Base-by-base conservation (phyloP, 2,888 invertebrate genomes). In the Drosophila multiciliata region DNA sequence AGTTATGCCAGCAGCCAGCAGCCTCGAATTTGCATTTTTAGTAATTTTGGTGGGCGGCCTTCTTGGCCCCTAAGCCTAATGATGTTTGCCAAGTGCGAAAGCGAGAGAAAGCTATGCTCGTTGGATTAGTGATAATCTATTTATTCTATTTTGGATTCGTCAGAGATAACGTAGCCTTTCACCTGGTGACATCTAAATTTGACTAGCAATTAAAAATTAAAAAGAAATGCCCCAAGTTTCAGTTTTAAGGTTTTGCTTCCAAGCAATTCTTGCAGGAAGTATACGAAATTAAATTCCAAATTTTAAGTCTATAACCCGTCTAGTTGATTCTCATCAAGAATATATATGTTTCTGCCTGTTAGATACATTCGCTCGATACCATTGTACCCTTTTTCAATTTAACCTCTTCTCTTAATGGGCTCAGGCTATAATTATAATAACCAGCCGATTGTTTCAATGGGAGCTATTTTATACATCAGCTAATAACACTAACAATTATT, bases 21-120 rank as follows among this genome's bases (percentile, higher is more conserved):
- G 15, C 7, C 50, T 20, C 32, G 6, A 57, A 57, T 70, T 67
- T 23, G 58, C 67, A 82, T 86, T 71, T 76, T 53, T 60, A 54
- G 62, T 29, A 5, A 20, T 45, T 45, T 20, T 45, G 45, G 60
- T 32, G 38, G 7, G 1, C 8, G 12, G 33, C 40, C 17, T 42
- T 40, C 36, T 15, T 45, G 45, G 53, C 11, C 17, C 42, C 48
- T 61, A 50, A 36, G 54, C 77, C 59, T 52, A 71, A 76, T 76
- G 54, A 23, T 48, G 49, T 74, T 69, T 70, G 49, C 53, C 9
- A 60, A 54, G 17, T 3, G 23, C 0, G 6, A 23, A 23, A 23
- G 9, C 35, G 45, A 48, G 20, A 12, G 42, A 9, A 17, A 36
- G 11, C 26, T 12, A 12, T 54, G 75, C 36, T 54, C 49, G 55